These are phyloP conservation scores for Trialeurodes vaporariorum DNA, from an alignment of 1,140 invertebrate genomes.

Conservation along the genomic window DNA sequence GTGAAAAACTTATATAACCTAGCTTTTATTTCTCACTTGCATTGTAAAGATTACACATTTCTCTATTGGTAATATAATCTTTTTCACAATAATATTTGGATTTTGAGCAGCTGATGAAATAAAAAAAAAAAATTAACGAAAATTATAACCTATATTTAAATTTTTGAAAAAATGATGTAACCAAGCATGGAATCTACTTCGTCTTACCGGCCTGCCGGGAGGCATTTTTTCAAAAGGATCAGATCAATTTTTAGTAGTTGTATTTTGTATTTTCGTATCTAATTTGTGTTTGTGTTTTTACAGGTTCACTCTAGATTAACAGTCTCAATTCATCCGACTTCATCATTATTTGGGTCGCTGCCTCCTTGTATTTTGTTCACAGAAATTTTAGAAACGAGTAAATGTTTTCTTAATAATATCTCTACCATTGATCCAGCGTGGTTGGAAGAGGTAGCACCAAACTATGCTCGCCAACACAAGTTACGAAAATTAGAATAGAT, in stretches of 20 bases:
- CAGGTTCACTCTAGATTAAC: slow-evolving; percentile 50
- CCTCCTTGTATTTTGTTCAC: slow-evolving; percentile 75
- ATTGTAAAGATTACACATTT: too few relatives aligned
- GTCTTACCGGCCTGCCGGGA: too few relatives aligned
- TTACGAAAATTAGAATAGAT: slow-evolving; percentile 27
- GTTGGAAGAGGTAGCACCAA: slow-evolving; percentile 47
- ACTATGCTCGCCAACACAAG: slow-evolving; percentile 28
- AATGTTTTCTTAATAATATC: slow-evolving; percentile 65
- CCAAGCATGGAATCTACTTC: too few relatives aligned
- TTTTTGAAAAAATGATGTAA: too few relatives aligned
- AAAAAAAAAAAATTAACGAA: too few relatives aligned
- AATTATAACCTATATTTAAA: too few relatives aligned
- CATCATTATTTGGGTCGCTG: slow-evolving; percentile 56
- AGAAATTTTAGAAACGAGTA: slow-evolving; percentile 75
- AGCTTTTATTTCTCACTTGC: too few relatives aligned
- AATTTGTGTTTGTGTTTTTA: slow-evolving; percentile 28
- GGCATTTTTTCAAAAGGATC: background rate
- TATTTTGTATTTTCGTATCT: slow-evolving; percentile 10
- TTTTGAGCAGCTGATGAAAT: too few relatives aligned
- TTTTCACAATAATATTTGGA: too few relatives aligned
- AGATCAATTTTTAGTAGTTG: background rate
- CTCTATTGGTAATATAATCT: too few relatives aligned
- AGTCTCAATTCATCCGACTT: slow-evolving; percentile 73
- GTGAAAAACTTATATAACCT: too few relatives aligned
- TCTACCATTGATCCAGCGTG: slow-evolving; percentile 62